Conservation (phyloP, 2,797 vertebrate genomes). For the Pseudotriccus pelzelni region DNA sequence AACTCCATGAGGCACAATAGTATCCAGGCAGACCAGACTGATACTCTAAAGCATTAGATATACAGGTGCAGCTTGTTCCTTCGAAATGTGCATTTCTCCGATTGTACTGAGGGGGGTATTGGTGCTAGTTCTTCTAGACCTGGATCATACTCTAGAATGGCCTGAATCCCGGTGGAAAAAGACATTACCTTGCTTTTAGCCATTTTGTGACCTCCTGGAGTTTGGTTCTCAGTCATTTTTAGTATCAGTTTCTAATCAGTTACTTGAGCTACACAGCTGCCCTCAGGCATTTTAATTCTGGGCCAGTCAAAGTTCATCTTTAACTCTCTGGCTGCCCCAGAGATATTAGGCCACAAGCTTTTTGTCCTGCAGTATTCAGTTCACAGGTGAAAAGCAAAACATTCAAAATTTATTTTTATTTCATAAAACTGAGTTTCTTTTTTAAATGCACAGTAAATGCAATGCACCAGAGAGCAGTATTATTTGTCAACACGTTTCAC, state of each 20-base stretch:
- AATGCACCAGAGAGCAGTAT: neutral
- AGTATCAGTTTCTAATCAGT: constrained; percentile 41
- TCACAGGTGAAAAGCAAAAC: neutral
- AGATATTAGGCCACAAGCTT: neutral
- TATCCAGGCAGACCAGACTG: neutral
- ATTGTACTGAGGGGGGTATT: fast-evolving
- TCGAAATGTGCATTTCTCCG: neutral
- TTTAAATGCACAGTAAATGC: neutral
- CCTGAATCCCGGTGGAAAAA: neutral
- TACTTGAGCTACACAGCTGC: constrained; percentile 49
- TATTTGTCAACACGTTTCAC: neutral
- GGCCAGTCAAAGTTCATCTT: constrained; percentile 6
- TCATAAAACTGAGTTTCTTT: neutral
- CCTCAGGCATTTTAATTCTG: constrained; percentile 14
- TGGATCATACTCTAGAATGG: neutral
- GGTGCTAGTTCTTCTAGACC: neutral
- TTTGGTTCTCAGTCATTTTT: constrained; percentile 13
- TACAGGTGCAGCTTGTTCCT: neutral
- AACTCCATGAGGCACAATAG: neutral
- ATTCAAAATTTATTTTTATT: neutral
- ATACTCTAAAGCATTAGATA: neutral
- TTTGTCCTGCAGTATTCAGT: neutral
- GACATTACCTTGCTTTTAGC: neutral
- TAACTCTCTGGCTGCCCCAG: neutral
- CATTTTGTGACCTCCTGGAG: neutral